Conservation (phyloP, 2,113 vertebrate species). For the Ploceus nigricollis region DNA sequence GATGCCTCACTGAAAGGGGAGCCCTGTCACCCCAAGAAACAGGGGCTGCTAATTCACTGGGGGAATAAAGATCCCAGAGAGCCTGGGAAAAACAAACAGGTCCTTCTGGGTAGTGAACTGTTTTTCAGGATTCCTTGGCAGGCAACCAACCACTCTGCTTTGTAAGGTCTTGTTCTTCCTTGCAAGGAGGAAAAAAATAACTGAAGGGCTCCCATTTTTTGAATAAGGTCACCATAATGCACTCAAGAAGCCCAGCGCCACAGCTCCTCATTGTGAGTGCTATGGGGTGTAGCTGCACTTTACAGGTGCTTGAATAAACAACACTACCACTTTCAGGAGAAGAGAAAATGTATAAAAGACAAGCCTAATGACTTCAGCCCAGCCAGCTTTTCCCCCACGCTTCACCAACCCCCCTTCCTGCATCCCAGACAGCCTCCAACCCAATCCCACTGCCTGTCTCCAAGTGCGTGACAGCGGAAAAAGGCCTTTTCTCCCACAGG, state of each 20-base stretch:
- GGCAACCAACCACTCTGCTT: conserved; percentile 48
- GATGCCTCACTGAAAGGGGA: background rate
- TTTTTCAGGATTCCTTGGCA: conserved; percentile 69
- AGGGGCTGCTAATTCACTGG: conserved; percentile 29
- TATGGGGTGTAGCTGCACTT: conserved; percentile 8
- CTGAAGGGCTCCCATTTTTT: conserved; percentile 2
- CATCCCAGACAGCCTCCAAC: background rate
- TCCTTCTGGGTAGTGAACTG: conserved; percentile 57
- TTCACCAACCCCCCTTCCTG: background rate
- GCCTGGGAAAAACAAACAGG: conserved; percentile 70
- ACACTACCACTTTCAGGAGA: background rate
- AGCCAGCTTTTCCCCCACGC: background rate
- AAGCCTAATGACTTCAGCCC: conserved; percentile 1
- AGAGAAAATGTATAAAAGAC: background rate
- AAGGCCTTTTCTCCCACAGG: conserved; percentile 35
- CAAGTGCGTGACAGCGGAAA: background rate
- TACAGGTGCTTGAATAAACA: conserved; percentile 57
- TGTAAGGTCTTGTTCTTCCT: conserved; percentile 55
- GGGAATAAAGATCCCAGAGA: conserved; percentile 47
- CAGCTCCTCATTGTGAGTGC: background rate
- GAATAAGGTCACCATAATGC: conserved; percentile 44
- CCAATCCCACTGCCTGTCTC: background rate
- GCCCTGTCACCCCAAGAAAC: background rate
- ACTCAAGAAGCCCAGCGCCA: background rate
- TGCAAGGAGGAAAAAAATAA: conserved; percentile 31